Evolutionary conservation across 2,113 vertebrate genomes (phyloP).

Genomic region (Gadus macrocephalus): DNA sequence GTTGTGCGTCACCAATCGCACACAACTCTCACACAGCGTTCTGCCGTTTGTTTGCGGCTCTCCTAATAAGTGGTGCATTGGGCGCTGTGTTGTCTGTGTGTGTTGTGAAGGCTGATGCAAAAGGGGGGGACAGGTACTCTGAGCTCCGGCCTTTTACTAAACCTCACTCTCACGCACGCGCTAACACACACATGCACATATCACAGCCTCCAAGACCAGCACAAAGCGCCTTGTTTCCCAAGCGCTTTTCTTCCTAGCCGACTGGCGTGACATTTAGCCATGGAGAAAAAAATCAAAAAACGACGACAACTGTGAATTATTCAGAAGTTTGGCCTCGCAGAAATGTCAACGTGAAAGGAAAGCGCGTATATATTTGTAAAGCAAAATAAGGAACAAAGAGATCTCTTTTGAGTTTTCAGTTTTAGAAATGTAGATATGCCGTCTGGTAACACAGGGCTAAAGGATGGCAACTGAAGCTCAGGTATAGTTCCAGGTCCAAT

Average conservation of each 20-base stretch:
- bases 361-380: conserved; percentile 47
- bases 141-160: conserved; percentile 44
- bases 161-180: conserved; percentile 3
- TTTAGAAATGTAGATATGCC: background rate
- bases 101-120: conserved; percentile 37
- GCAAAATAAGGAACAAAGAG: conserved; percentile 38
- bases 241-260: conserved; percentile 38
- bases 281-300: conserved; percentile 44
- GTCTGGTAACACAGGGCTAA: background rate
- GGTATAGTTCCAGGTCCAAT: too few relatives aligned
- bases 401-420: conserved; percentile 19
- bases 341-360: conserved; percentile 67
- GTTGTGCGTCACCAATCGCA: conserved; percentile 40
- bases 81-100: conserved; percentile 26
- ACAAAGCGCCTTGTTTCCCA: conserved; percentile 13
- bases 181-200: background rate
- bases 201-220: conserved; percentile 25
- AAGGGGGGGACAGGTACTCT: conserved; percentile 40
- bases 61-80: conserved; percentile 13
- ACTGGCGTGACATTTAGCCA: conserved; percentile 72
- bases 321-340: conserved; percentile 57
- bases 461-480: too few relatives aligned
- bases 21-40: conserved; percentile 32
- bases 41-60: conserved; percentile 15
- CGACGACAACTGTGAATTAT: conserved; percentile 52